Evolutionary conservation across 2,797 vertebrate species (phyloP), one percentile per base, ranked within the genome.

Genomic region (Steatocranus sp.): DNA sequence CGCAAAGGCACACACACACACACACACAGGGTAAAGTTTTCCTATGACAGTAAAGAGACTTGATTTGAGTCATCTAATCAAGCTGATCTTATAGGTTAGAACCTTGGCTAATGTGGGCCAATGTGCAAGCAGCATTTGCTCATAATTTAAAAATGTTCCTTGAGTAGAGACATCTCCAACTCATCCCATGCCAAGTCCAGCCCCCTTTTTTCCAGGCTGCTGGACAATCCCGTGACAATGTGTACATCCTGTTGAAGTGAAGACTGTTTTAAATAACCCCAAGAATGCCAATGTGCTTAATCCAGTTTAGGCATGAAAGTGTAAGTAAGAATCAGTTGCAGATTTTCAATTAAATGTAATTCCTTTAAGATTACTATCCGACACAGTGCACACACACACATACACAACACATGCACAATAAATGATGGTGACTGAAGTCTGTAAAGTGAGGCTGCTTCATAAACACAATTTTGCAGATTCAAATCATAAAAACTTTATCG

Each of bases 181-280:
- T 92, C 48, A 87, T 85, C 81, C 73, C 20, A 54, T 86, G 87
- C 86, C 85, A 90, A 85, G 77, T 78, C 76, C 54, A 75, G 81
- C 68, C 74, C 23, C 27, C 17, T 18, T 87, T 68, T 63, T 88
- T 78, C 77, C 81, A 88, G 73, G 82, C 58, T 53, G 53, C 73
- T 48, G 51, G 84, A 80, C 83, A 81, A 87, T 90, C 76, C 78
- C 27, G 74, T 83, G 87, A 92, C 84, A 91, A 87, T 89, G 49
- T 81, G 66, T 86, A 89, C 86, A 90, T 91, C 86, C 84, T 88
- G 88, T 86, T 87, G 83, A 88, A 84, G 78, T 86, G 75, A 82
- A 43, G 58, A 85, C 86, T 87, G 88, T 93, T 93, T 93, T 88
- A 91, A 89, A 92, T 92, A 91, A 88, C 82, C 68, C 46, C 43